A percentile compares a stretch with the other conserved stretches of the same genome.
Evolutionary conservation across 2,113 vertebrate species (phyloP).

Genomic region (Leptobrachium ailaonicum): DNA sequence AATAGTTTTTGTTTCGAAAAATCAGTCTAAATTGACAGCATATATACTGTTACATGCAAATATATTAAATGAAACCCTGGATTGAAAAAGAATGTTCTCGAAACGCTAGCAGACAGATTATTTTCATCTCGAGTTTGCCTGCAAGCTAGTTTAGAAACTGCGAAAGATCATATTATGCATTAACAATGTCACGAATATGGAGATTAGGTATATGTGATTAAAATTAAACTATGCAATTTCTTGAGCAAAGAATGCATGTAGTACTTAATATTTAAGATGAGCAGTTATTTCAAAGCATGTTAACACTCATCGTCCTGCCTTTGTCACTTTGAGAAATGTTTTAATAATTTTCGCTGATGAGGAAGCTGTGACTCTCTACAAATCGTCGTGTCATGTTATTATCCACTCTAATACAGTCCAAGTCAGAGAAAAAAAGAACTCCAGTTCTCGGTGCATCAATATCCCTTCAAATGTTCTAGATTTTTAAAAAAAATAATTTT

Average conservation of each 20-base stretch:
- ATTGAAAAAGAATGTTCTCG: too few relatives aligned
- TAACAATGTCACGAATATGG: not conserved
- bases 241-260: not conserved
- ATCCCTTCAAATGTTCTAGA: not conserved
- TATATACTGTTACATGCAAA: too few relatives aligned
- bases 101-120: too few relatives aligned
- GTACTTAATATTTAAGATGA: not conserved
- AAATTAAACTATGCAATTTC: not conserved
- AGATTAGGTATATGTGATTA: not conserved
- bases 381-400: not conserved
- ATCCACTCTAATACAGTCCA: not conserved
- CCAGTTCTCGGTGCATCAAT: not conserved
- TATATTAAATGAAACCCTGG: too few relatives aligned
- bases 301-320: not conserved
- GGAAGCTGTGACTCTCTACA: not conserved
- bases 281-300: not conserved
- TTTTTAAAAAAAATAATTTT: constrained; percentile 12
- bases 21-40: too few relatives aligned
- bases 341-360: not conserved
- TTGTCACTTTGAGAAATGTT: not conserved
- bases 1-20: too few relatives aligned
- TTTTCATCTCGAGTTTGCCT: too few relatives aligned
- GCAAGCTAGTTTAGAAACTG: not conserved
- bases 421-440: not conserved
- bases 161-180: not conserved